Evolutionary conservation across 2,797 vertebrate genomes (phyloP).

Genomic region (Euphonia xanthogaster): DNA sequence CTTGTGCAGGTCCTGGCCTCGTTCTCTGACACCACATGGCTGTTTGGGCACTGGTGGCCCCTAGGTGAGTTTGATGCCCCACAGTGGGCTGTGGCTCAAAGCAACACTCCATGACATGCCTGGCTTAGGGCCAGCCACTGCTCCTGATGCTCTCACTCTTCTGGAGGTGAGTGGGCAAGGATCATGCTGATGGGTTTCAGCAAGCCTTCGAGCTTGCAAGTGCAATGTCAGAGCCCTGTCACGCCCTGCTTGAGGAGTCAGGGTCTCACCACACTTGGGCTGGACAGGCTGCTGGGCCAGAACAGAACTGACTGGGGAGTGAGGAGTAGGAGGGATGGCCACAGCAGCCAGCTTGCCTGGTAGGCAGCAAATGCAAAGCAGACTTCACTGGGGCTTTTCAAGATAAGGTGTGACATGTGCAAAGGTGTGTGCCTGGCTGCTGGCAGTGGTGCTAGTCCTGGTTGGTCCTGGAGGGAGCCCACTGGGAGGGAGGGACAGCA

Average conservation of each 20-base stretch:
- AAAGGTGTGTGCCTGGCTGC: accelerated
- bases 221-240: not conserved
- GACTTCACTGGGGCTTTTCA: accelerated
- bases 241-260: too few species aligned
- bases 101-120: accelerated
- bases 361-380: not conserved
- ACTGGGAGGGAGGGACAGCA: accelerated
- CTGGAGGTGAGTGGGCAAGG: not conserved
- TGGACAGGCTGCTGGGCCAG: not conserved
- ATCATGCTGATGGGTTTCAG: not conserved
- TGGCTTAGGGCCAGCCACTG: accelerated
- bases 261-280: not conserved
- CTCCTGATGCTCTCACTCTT: not conserved
- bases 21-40: accelerated
- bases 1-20: not conserved
- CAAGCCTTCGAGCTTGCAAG: not conserved
- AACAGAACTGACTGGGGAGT: accelerated
- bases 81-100: accelerated
- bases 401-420: not conserved
- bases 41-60: not conserved
- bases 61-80: accelerated
- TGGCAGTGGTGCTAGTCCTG: accelerated
- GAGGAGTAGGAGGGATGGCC: not conserved
- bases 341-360: accelerated
- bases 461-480: not conserved